Conservation (phyloP, 2,888 invertebrate genomes). For the Sarcophaga variegata region DNA sequence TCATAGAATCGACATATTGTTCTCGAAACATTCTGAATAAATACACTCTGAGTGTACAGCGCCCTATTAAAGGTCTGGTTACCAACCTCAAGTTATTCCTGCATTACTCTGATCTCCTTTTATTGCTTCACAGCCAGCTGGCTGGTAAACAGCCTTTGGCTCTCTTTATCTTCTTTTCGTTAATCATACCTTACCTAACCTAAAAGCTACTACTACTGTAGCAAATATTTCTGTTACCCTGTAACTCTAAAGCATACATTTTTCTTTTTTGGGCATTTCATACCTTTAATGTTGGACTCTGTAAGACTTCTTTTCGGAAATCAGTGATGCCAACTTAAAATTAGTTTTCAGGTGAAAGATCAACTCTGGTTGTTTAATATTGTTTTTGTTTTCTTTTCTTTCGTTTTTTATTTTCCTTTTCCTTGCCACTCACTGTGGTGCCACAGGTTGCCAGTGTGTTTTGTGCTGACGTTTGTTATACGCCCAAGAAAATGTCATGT, state of each 20-base stretch:
- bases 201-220: too few species aligned
- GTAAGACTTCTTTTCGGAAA: not conserved
- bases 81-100: too few species aligned
- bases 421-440: not conserved
- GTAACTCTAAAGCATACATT: slow-evolving; percentile 9
- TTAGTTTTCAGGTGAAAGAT: slow-evolving; percentile 29
- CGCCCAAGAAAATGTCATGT: not conserved
- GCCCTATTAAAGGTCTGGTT: too few species aligned
- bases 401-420: not conserved
- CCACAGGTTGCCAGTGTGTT: not conserved
- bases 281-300: not conserved
- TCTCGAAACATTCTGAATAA: too few species aligned
- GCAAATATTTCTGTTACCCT: not conserved
- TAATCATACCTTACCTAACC: too few species aligned
- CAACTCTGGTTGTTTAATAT: slow-evolving; percentile 2
- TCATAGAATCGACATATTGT: too few species aligned
- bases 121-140: too few species aligned
- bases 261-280: not conserved
- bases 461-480: not conserved
- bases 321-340: slow-evolving; percentile 32
- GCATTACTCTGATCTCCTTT: too few species aligned
- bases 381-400: not conserved
- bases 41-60: too few species aligned
- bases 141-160: too few species aligned
- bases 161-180: too few species aligned